Conservation (phyloP, 2,113 vertebrate species). For the Tetraodon nigroviridis region DNA sequence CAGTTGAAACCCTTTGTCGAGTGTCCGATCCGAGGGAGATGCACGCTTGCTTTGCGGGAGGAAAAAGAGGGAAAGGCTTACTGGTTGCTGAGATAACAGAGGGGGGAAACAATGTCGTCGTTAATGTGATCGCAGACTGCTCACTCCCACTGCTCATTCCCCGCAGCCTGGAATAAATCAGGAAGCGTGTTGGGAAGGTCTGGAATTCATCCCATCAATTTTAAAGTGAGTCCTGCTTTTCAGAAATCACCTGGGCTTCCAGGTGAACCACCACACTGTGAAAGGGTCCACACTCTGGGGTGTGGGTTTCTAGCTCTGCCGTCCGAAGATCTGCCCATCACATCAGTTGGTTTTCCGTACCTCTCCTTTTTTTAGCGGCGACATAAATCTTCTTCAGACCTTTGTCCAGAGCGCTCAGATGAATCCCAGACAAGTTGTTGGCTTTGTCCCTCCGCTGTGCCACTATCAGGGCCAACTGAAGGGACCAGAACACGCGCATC, state of each 20-base stretch:
- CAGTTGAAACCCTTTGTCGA: slow-evolving; percentile 90
- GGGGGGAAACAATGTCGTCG: background rate
- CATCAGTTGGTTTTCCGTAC: slow-evolving; percentile 56
- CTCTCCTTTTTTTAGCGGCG: slow-evolving; percentile 80
- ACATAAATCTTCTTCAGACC: slow-evolving; percentile 84
- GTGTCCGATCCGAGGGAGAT: slow-evolving; percentile 89
- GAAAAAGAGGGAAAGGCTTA: background rate
- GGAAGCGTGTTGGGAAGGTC: background rate
- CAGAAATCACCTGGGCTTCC: no score
- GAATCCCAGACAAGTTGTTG: slow-evolving; percentile 86
- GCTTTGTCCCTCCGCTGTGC: slow-evolving; percentile 82
- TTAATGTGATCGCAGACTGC: no score
- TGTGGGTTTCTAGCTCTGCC: no score
- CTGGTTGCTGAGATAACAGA: background rate
- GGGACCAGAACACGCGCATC: slow-evolving; percentile 12
- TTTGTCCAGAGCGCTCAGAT: slow-evolving; percentile 81
- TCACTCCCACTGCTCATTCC: no score
- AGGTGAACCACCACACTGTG: no score
- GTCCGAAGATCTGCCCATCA: no score
- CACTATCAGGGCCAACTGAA: slow-evolving; percentile 85
- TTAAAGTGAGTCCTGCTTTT: no score
- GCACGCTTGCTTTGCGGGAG: slow-evolving; percentile 79
- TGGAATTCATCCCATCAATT: background rate
- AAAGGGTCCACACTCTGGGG: no score
- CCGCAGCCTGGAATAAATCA: background rate